These are phyloP conservation scores for Drosophila lacteicornis DNA, from an alignment of 1,140 invertebrate genomes.

Conservation along the genomic window DNA sequence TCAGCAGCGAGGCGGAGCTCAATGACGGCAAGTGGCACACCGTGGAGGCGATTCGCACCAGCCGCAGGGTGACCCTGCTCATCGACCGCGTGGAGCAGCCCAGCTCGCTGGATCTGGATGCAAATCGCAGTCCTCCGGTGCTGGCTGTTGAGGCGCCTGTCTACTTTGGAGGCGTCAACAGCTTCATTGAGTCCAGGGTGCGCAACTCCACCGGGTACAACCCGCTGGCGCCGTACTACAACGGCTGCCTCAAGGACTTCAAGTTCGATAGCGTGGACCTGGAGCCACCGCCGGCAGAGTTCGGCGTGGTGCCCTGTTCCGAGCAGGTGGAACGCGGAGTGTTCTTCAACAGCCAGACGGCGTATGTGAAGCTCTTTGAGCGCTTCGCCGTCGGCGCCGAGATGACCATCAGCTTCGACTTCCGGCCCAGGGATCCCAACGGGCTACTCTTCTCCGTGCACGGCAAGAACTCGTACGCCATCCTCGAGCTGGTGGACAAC, in stretches of 20 bases:
- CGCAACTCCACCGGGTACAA: conserved; percentile 43
- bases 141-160: conserved; percentile 89
- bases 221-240: conserved; percentile 86
- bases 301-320: conserved; percentile 91
- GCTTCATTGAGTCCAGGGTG: conserved; percentile 62
- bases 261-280: conserved; percentile 89
- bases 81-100: conserved; percentile 86
- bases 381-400: conserved; percentile 91
- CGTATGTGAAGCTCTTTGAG: conserved; percentile 87
- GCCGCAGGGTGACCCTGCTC: conserved; percentile 87
- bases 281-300: conserved; percentile 86
- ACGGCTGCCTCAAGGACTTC: conserved; percentile 94
- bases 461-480: conserved; percentile 91
- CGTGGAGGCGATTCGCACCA: conserved; percentile 87
- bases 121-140: conserved; percentile 85
- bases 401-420: conserved; percentile 93
- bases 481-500: conserved; percentile 95
- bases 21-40: conserved; percentile 96
- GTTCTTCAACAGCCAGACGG: conserved; percentile 88
- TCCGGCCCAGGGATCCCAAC: conserved; percentile 93
- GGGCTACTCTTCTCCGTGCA: conserved; percentile 94
- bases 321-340: conserved; percentile 93
- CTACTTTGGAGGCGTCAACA: conserved; percentile 91
- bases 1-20: conserved; percentile 87
- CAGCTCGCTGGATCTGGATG: conserved; percentile 86